Conservation (phyloP, 2,888 invertebrate species). For the Diarsia mendica region DNA sequence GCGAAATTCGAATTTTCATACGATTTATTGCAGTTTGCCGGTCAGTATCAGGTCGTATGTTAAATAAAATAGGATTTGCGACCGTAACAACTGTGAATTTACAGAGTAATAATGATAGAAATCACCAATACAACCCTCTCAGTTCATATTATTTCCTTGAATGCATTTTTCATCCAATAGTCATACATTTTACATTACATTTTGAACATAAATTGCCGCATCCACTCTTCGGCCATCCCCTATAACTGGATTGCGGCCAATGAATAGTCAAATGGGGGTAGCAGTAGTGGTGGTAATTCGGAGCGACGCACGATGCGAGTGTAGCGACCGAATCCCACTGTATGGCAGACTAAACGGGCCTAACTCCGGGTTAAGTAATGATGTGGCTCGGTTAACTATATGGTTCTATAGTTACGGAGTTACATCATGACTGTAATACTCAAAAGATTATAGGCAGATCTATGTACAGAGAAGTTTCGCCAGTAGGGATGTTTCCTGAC, state of each 20-base stretch:
- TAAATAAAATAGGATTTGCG: too few species aligned
- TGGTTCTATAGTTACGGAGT: conserved; percentile 3
- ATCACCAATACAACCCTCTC: too few species aligned
- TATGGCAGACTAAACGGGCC: conserved; percentile 14
- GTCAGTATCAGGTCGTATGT: too few species aligned
- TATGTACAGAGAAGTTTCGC: neutral
- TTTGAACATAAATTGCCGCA: conserved; percentile 49
- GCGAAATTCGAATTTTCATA: too few species aligned
- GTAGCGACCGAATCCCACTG: conserved; percentile 2
- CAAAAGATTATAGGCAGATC: too few species aligned
- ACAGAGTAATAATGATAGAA: too few species aligned
- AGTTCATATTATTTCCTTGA: too few species aligned
- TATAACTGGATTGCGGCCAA: conserved; percentile 66
- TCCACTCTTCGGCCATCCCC: conserved; percentile 61
- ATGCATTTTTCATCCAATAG: too few species aligned
- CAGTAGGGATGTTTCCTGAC: neutral
- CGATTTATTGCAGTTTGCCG: too few species aligned
- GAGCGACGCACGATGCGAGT: conserved; percentile 34
- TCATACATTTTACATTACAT: too few species aligned
- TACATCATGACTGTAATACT: neutral
- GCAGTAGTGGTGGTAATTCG: conserved; percentile 59
- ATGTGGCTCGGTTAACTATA: conserved; percentile 16
- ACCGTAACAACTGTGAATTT: too few species aligned
- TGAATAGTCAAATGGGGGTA: conserved; percentile 72
- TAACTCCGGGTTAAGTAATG: conserved; percentile 28